phyloP scores from a whole-genome alignment of 2,113 vertebrate species.

The Mastomys coucha region DNA sequence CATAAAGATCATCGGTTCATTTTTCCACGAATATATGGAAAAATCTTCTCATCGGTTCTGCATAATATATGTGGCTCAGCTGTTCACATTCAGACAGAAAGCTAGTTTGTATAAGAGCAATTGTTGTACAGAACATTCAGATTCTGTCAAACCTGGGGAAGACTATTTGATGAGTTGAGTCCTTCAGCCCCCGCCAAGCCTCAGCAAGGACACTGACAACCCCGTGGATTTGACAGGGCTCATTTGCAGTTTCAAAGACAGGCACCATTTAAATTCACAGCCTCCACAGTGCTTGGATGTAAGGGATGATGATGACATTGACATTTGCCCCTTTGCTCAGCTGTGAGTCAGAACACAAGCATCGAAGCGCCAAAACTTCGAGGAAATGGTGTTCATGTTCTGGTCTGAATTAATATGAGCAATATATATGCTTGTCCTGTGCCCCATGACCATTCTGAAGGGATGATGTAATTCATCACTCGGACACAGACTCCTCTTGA shows the following conservation, averaged over 20 bases:
- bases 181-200: background rate
- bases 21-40: conserved; percentile 36
- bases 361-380: conserved; percentile 34
- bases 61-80: conserved; percentile 19
- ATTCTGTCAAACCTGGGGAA: background rate
- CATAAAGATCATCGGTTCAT: conserved; percentile 51
- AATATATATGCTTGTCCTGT: background rate
- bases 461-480: background rate
- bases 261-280: conserved; percentile 62
- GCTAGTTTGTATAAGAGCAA: conserved; percentile 41
- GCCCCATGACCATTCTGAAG: background rate
- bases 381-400: conserved; percentile 33
- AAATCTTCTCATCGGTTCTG: conserved; percentile 27
- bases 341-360: conserved; percentile 59
- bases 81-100: conserved; percentile 31
- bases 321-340: conserved; percentile 63
- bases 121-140: conserved; percentile 29
- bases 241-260: conserved; percentile 72
- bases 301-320: conserved; percentile 55
- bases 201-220: conserved; percentile 41
- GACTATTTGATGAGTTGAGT: background rate
- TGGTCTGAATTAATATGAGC: background rate
- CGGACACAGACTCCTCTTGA: background rate
- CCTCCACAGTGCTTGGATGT: conserved; percentile 21
- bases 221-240: conserved; percentile 58